Evolutionary conservation across 2,113 vertebrate genomes (phyloP).

Genomic region (Myodes glareolus): DNA sequence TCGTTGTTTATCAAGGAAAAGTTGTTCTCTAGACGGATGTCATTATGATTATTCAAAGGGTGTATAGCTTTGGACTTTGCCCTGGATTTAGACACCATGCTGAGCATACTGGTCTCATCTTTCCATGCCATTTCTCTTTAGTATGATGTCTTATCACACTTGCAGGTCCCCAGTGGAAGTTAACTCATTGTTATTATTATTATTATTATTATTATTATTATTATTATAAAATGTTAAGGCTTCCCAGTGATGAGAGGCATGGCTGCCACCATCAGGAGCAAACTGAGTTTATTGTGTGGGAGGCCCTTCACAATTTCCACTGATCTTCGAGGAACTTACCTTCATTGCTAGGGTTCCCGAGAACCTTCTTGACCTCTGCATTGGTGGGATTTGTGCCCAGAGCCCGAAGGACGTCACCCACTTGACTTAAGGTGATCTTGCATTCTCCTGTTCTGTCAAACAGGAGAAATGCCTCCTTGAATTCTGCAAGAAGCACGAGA

Average conservation of each 20-base stretch:
- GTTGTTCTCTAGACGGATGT: no score
- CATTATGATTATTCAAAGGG: no score
- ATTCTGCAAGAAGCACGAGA: constrained; percentile 89
- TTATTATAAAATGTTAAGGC: neutral
- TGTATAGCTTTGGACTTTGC: neutral
- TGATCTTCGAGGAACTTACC: constrained; percentile 82
- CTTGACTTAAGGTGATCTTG: constrained; percentile 94
- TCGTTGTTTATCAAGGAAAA: no score
- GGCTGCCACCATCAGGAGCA: neutral
- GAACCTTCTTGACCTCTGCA: constrained; percentile 90
- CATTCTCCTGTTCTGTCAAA: constrained; percentile 97
- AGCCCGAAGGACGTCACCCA: constrained; percentile 96
- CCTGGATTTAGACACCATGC: neutral
- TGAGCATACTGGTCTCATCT: neutral
- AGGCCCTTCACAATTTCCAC: neutral
- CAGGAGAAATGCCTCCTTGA: constrained; percentile 99
- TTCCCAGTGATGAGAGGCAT: neutral
- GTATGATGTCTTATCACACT: constrained; percentile 2
- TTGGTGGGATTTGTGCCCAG: constrained; percentile 99
- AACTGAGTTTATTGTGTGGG: neutral
- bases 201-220: neutral
- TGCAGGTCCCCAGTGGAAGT: constrained; percentile 11
- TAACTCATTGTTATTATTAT: neutral
- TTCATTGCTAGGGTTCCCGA: constrained; percentile 93
- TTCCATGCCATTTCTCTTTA: constrained; percentile 19